Percentiles rank a stretch among this genome's conserved stretches.
Conservation (phyloP, 2,113 vertebrate species). For the Bettongia penicillata region DNA sequence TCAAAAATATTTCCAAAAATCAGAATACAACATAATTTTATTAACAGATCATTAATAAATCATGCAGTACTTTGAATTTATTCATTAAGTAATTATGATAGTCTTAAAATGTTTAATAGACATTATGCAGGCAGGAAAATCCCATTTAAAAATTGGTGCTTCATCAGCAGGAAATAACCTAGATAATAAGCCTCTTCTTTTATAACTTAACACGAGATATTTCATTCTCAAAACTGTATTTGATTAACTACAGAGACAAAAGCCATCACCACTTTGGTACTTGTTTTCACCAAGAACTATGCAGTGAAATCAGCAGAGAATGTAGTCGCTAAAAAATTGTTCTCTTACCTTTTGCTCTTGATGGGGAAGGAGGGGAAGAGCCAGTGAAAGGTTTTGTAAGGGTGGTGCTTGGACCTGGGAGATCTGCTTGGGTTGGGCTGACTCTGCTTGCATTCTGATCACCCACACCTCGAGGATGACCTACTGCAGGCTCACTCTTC, state of each 20-base stretch:
- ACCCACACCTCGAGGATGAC: conserved; percentile 83
- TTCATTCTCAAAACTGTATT: background rate
- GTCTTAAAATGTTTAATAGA: conserved; percentile 28
- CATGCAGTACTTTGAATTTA: conserved; percentile 26
- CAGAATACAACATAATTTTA: conserved; percentile 23
- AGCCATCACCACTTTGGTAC: rapidly evolving
- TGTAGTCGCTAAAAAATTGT: rapidly evolving
- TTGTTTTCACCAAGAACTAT: too few species aligned
- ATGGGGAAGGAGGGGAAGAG: conserved; percentile 96
- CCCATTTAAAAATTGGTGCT: conserved; percentile 18
- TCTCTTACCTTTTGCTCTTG: conserved; percentile 93
- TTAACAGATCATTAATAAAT: conserved; percentile 23
- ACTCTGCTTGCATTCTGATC: conserved; percentile 83
- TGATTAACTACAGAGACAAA: rapidly evolving
- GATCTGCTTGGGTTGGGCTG: conserved; percentile 83
- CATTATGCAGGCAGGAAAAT: conserved; percentile 25
- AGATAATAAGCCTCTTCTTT: background rate
- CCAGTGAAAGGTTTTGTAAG: conserved; percentile 89
- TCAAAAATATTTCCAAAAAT: background rate
- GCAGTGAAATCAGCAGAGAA: background rate
- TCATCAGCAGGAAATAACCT: background rate
- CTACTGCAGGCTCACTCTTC: conserved; percentile 95
- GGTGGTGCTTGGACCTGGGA: conserved; percentile 84
- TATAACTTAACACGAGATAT: background rate
- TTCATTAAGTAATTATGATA: background rate